Conservation (phyloP, 2,888 invertebrate species). For the Ormyrus thymus region DNA sequence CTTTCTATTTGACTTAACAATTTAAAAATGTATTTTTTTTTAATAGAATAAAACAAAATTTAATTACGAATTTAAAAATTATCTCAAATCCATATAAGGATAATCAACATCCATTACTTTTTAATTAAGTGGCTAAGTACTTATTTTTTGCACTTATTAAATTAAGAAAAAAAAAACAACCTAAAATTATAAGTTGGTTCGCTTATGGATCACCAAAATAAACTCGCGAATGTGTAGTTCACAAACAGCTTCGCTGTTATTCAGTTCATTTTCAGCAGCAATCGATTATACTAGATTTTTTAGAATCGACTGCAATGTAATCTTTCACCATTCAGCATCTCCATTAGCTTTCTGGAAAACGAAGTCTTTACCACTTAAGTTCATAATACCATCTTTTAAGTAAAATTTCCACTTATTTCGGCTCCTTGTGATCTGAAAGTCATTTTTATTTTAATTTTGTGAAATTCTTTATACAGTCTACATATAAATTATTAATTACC, state of each 20-base stretch:
- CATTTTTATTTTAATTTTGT: slow-evolving; percentile 35
- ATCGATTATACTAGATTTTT: slow-evolving; percentile 41
- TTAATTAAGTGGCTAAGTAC: slow-evolving; percentile 36
- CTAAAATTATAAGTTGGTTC: slow-evolving; percentile 36
- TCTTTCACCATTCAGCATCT: slow-evolving; percentile 96
- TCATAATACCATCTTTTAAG: slow-evolving; percentile 99
- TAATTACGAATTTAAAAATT: slow-evolving; percentile 22
- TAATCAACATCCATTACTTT: slow-evolving; percentile 41
- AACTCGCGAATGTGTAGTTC: slow-evolving; percentile 44
- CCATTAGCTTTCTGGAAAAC: slow-evolving; percentile 99
- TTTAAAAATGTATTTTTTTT: slow-evolving; percentile 34
- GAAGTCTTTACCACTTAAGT: slow-evolving; percentile 97
- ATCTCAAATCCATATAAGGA: slow-evolving; percentile 12
- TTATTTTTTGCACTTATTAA: slow-evolving; percentile 29
- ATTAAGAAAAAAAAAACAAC: slow-evolving; percentile 34
- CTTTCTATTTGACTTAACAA: slow-evolving; percentile 17
- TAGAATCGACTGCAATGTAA: slow-evolving; percentile 32
- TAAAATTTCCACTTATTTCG: slow-evolving; percentile 99
- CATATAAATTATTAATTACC: slow-evolving; percentile 75
- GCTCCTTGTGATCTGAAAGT: slow-evolving; percentile 91
- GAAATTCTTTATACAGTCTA: slow-evolving; percentile 4
- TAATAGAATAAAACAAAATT: slow-evolving; percentile 32
- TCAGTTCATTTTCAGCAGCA: slow-evolving; percentile 50
- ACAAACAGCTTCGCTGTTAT: slow-evolving; percentile 39
- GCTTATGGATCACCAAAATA: slow-evolving; percentile 40